Conservation (phyloP, 1,140 invertebrate species). For the Brachionus rotundiformis region DNA sequence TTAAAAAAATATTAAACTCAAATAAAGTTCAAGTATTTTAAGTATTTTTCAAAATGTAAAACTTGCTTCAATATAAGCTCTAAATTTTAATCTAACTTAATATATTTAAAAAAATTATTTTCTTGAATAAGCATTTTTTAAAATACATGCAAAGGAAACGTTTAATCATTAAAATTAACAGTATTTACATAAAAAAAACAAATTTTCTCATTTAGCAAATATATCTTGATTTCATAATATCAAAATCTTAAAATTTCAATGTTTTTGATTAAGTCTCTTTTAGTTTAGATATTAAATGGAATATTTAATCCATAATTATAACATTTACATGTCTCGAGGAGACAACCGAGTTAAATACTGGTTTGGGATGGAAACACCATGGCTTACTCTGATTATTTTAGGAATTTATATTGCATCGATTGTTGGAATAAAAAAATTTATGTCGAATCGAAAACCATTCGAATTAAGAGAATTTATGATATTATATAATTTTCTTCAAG, state of each 20-base stretch:
- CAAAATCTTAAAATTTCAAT: no score
- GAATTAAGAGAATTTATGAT: slow-evolving; percentile 57
- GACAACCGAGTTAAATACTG: slow-evolving; percentile 65
- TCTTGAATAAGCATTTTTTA: background rate
- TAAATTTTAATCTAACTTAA: no score
- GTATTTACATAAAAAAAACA: background rate
- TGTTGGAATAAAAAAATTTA: slow-evolving; percentile 57
- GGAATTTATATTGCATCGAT: slow-evolving; percentile 53
- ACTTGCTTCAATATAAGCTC: no score
- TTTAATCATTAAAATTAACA: background rate
- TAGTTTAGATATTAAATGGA: slow-evolving; percentile 36
- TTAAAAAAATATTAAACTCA: no score
- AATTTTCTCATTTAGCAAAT: background rate
- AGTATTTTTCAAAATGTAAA: no score
- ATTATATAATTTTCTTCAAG: slow-evolving; percentile 59
- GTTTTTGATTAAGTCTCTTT: no score
- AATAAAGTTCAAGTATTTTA: no score
- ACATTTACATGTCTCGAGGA: slow-evolving; percentile 43
- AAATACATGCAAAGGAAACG: background rate
- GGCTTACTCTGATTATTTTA: slow-evolving; percentile 58
- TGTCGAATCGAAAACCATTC: slow-evolving; percentile 58
- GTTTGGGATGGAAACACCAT: slow-evolving; percentile 64
- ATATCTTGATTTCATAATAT: background rate
- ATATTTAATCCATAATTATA: background rate
- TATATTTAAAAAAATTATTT: background rate